Base-by-base conservation (phyloP, 2,888 invertebrate genomes). In the Drosophila birchii region DNA sequence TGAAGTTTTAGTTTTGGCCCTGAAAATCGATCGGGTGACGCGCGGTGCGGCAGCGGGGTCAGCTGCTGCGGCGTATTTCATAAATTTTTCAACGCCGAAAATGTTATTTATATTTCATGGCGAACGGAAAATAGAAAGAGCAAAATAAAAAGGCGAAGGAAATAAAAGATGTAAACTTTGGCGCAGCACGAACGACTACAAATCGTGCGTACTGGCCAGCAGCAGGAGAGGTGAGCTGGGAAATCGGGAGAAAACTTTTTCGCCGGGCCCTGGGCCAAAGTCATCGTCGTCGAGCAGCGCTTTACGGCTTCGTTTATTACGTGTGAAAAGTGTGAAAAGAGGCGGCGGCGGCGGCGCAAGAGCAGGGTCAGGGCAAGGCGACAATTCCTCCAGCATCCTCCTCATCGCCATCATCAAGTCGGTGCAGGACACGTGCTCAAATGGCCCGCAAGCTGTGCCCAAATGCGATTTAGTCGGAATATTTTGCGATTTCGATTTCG, bases 21-120 rank as follows among this genome's bases (percentile, higher is more conserved):
- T 87, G 85, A 86, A 88, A 83, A 83, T 83, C 89, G 81, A 83
- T 83, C 20, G 76, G 23, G 39, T 11, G 44, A 26, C 26, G 36
- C 9, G 18, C 20, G 20, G 16, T 5, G 45, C 18, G 3, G 16
- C 18, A 29, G 29, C 34, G 39, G 70, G 45, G 66, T 23, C 55
- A 60, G 78, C 80, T 74, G 76, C 61, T 72, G 78, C 83, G 81
- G 76, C 67, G 87, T 79, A 76, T 87, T 87, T 87, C 81, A 89
- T 90, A 89, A 84, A 90, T 89, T 86, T 90, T 90, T 88, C 82
- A 88, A 73, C 81, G 79, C 78, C 78, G 69, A 81, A 89, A 88
- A 86, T 84, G 90, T 83, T 89, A 88, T 88, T 88, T 88, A 89
- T 88, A 85, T 89, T 89, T 89, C 87, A 88, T 86, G 86, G 87